A percentile compares a stretch with the other conserved stretches of the same genome.
These are phyloP conservation scores for Leptinotarsa peninsularis DNA, from an alignment of 2,888 invertebrate species.

Conservation along the genomic window DNA sequence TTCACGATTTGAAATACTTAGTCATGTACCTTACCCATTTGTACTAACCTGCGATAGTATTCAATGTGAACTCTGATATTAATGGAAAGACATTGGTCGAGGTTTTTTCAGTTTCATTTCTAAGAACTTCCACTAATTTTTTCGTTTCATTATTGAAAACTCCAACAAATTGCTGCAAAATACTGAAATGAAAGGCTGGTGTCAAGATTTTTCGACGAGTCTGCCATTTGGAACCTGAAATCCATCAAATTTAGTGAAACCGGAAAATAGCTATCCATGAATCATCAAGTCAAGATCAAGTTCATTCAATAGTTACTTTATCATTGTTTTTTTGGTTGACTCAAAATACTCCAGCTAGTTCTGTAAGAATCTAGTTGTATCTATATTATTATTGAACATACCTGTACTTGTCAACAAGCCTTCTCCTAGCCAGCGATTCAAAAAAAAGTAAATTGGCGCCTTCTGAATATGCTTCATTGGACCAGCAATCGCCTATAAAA, in stretches of 20 bases:
- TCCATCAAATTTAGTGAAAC: neutral
- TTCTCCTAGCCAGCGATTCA: slow-evolving; percentile 40
- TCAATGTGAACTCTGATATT: slow-evolving; percentile 68
- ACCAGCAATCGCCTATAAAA: slow-evolving; percentile 37
- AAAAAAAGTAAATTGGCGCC: slow-evolving; percentile 31
- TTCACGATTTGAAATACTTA: neutral
- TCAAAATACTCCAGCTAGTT: no score
- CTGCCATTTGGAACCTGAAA: slow-evolving; percentile 51
- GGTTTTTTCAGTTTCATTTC: slow-evolving; percentile 49
- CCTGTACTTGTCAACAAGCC: slow-evolving; percentile 44
- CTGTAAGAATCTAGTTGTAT: no score
- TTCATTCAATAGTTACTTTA: no score
- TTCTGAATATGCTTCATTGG: slow-evolving; percentile 41
- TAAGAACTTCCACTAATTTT: slow-evolving; percentile 49
- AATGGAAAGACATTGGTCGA: slow-evolving; percentile 65
- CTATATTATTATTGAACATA: neutral
- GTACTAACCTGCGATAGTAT: slow-evolving; percentile 69
- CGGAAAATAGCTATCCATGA: no score
- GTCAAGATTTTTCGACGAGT: slow-evolving; percentile 37
- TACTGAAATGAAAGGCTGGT: slow-evolving; percentile 53
- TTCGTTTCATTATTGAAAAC: slow-evolving; percentile 52
- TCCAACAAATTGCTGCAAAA: slow-evolving; percentile 49
- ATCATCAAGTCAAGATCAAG: no score
- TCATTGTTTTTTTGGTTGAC: no score
- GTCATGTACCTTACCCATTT: neutral